These are phyloP conservation scores for Cheilosia pagana DNA, from an alignment of 2,888 invertebrate species.

Conservation along the genomic window DNA sequence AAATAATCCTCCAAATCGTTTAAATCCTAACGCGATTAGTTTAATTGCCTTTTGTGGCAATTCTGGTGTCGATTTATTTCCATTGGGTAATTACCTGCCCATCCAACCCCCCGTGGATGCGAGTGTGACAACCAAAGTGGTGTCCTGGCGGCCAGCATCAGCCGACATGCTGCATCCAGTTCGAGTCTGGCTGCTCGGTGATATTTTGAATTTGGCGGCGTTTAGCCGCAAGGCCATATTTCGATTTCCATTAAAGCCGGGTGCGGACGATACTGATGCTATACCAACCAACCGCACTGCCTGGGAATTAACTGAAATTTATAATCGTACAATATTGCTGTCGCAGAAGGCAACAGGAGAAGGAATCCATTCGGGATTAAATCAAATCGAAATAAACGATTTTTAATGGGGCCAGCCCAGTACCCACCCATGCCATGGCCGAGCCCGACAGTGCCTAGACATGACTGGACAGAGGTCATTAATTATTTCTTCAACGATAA, in stretches of 20 bases:
- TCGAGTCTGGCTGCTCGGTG: slow-evolving; percentile 38
- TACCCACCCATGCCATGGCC: slow-evolving; percentile 6
- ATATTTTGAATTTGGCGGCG: slow-evolving; percentile 71
- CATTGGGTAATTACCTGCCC: slow-evolving; percentile 76
- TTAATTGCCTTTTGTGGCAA: slow-evolving; percentile 82
- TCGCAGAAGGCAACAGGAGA: slow-evolving; percentile 64
- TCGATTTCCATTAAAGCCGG: slow-evolving; percentile 74
- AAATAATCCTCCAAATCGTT: slow-evolving; percentile 76
- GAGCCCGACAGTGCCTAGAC: slow-evolving; percentile 19
- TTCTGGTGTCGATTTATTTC: slow-evolving; percentile 78
- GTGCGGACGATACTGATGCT: slow-evolving; percentile 23
- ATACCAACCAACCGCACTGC: slow-evolving; percentile 62
- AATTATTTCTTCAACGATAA: slow-evolving; percentile 83
- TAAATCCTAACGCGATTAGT: slow-evolving; percentile 83
- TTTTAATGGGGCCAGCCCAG: slow-evolving; percentile 80
- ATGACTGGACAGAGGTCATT: slow-evolving; percentile 80
- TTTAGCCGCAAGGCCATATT: slow-evolving; percentile 74
- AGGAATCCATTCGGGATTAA: slow-evolving; percentile 83
- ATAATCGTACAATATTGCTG: slow-evolving; percentile 79
- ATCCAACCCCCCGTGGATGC: slow-evolving; percentile 47
- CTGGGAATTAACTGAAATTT: slow-evolving; percentile 83
- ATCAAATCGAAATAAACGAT: slow-evolving; percentile 84
- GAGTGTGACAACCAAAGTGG: slow-evolving; percentile 64
- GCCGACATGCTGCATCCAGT: slow-evolving; percentile 46
- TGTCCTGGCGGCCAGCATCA: slow-evolving; percentile 68